Evolutionary conservation across 2,113 vertebrate species (phyloP).

Genomic region (Eptesicus fuscus): DNA sequence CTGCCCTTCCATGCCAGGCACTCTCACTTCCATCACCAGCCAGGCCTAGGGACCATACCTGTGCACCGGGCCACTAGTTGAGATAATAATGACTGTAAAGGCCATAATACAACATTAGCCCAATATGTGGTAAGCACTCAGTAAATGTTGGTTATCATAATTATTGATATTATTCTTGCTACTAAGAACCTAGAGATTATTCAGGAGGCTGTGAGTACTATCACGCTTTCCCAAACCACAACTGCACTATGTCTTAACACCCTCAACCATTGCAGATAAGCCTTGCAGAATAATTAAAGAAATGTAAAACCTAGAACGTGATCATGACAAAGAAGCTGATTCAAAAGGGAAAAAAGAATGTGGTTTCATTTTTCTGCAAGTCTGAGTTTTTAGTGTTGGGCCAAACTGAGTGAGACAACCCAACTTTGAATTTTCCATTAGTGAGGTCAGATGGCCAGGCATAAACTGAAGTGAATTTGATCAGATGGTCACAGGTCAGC

Average conservation of each 20-base stretch:
- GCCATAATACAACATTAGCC: background rate
- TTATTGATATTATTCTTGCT: conserved; percentile 6
- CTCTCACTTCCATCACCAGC: accelerated
- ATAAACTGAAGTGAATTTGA: background rate
- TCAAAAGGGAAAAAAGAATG: background rate
- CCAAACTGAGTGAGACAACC: background rate
- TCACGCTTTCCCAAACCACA: background rate
- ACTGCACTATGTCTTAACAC: background rate
- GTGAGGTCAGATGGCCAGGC: background rate
- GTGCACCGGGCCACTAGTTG: background rate
- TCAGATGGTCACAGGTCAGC: background rate
- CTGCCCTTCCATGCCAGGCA: too few relatives aligned
- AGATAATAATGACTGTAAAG: background rate
- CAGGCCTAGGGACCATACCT: too few relatives aligned
- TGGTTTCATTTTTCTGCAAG: conserved; percentile 22
- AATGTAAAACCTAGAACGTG: conserved; percentile 8
- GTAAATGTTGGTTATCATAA: background rate
- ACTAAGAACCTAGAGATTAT: background rate
- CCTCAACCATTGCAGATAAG: background rate
- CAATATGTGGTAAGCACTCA: background rate
- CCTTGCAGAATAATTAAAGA: background rate
- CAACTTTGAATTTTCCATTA: background rate
- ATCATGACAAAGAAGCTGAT: background rate
- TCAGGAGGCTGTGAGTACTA: background rate
- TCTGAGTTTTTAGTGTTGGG: background rate